Evolutionary conservation across 1,140 invertebrate genomes (phyloP), one percentile per base, ranked within the genome.

Genomic region (Matsumurasca onukii): DNA sequence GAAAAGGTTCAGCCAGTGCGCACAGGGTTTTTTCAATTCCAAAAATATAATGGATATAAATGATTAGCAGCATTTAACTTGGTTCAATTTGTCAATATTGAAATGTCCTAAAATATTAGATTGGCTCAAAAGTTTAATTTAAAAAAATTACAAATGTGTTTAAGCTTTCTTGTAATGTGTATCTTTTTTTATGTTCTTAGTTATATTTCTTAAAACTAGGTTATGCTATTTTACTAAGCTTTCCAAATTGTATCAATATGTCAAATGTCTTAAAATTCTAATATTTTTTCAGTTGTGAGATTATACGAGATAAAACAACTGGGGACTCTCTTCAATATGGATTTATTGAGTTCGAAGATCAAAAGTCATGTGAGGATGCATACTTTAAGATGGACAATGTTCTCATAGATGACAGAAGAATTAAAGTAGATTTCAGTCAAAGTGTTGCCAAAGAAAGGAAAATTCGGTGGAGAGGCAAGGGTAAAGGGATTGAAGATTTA

Each of bases 331-430:
- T 99, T 61, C 98, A 99, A 76, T 99, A 99, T 81, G 98, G 97
- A 1, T 99, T 99, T 78, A 94, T 99, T 73, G 98, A 99, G 80
- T 99, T 99, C 85, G 93, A 92, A 70, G 90, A 97, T 71, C 88
- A 91, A 73, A 89, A 98, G 78, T 88, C 96, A 12, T 99, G 98
- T 83, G 98, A 99, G 83, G 91, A 94, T 73, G 98, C 98, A 1
- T 99, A 96, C 82, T 98, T 99, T 75, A 99, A 99, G 84, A 99
- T 99, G 98, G 97, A 99, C 76, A 99, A 99, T 83, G 97, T 99
- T 0, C 81, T 99, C 0, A 99, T 99, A 75, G 98, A 99, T 82
- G 98, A 99, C 78, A 81, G 98, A 55, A 84, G 98, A 74, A 99
- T 99, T 74, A 98, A 99, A 80, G 98, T 99, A 1, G 98, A 99